These are phyloP conservation scores for Glossophaga mutica DNA, from an alignment of 2,797 vertebrate genomes.

Conservation along the genomic window DNA sequence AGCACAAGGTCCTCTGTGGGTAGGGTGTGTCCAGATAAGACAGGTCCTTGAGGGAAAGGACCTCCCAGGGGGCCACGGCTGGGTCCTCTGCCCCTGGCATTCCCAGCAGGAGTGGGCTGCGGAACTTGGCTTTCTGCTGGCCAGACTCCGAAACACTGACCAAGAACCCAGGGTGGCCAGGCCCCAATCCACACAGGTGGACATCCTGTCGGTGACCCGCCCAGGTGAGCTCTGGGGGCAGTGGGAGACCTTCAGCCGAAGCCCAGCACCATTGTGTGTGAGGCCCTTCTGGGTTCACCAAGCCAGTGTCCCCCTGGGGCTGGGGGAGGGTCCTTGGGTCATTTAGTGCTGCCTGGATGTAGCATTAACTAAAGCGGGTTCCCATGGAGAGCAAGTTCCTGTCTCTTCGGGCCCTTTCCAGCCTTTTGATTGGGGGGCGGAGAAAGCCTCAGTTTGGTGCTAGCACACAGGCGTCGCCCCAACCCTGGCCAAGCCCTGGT, in stretches of 20 bases:
- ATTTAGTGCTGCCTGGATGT: background rate
- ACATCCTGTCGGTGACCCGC: background rate
- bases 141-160: background rate
- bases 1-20: background rate
- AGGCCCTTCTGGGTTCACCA: background rate
- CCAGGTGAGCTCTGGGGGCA: background rate
- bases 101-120: background rate
- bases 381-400: background rate
- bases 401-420: background rate
- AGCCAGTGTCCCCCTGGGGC: background rate
- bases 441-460: no score
- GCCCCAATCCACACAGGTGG: background rate
- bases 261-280: no score
- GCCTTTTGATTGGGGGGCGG: background rate
- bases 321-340: background rate
- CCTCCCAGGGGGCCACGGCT: rapidly evolving
- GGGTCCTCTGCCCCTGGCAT: background rate
- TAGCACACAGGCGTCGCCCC: rapidly evolving
- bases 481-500: rapidly evolving
- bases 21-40: background rate
- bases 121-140: background rate
- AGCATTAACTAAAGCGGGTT: rapidly evolving
- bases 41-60: background rate
- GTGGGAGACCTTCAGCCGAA: background rate
- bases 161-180: background rate